Evolutionary conservation across 2,797 vertebrate genomes (phyloP), one percentile per base, ranked within the genome.

Genomic region (Petrocephalus sullivani): DNA sequence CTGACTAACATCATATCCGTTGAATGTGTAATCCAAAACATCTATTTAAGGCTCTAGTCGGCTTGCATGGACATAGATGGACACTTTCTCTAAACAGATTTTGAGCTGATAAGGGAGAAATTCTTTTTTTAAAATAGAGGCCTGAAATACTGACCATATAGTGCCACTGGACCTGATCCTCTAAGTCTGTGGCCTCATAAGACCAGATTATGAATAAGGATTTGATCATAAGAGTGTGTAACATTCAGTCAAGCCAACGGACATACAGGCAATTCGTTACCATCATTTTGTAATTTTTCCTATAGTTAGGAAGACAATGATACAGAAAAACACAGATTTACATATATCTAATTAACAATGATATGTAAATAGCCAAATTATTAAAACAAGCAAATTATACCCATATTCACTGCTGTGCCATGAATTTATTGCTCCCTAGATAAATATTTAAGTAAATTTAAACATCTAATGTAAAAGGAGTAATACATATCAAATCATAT

Each of bases 121-220:
- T 85, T 86, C 88, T 88, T 88, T 88, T 88, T 88, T 88, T 88
- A 88, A 85, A 64, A 23, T 28, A 9, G 28, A 9, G 58, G 58
- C 61, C 37, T 67, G 83, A 85, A 86, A 88, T 85, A 71, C 61
- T 46, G 88, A 64, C 28, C 2, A 1, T 1, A 56, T 57, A 16
- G 21, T 46, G 57, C 8, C 57, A 21, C 37, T 64, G 58, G 19
- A 51, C 37, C 54, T 2, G 2, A 19, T 86, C 84, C 83, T 14
- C 16, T 86, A n/a, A 53, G 57, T 60, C 19, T 37, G 33, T 41
- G 84, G 33, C 33, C 28, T 37, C 41, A 49, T 86, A 60, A 23
- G 21, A 87, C 5, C 21, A n/a, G 16, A 28, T 85, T 53, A 85
- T 56, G 21, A 85, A 85, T 85, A 53, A 84, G 41, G 41, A 21